Evolutionary conservation across 2,797 vertebrate genomes (phyloP), one percentile per base, ranked within the genome.

Genomic region (Xerus rutilus): DNA sequence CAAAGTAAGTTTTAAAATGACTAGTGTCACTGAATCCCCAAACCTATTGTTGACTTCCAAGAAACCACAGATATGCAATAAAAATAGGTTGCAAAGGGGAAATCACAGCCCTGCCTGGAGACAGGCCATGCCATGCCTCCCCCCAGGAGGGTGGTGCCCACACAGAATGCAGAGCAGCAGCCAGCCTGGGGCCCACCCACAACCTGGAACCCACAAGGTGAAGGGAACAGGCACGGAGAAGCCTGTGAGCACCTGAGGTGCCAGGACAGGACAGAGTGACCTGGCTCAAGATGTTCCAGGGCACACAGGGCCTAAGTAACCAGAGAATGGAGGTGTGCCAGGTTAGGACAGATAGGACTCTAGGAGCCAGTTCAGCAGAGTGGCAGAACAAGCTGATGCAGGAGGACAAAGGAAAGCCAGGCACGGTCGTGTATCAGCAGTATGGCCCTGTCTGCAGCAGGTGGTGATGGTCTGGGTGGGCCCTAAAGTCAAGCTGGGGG

Each of bases 401-500:
- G 25, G 10, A 8, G 14, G 49, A 57, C 23, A 39, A 47, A 47
- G 20, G 21, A 6, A 1, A n/a, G 12, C 15, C 14, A 45, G 4
- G 3, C 0, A 7, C 28, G 49, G 54, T 17, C 45, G 0, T 1
- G 3, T 8, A 11, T 21, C 47, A 73, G n/a, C 74, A 49, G 7
- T 8, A 0, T 3, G 32, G 18, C 17, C 15, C 52, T 43, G 32
- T 20, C 14, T 5, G 14, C 7, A 45, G 67, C 7, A 21, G 47
- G 25, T 1, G 0, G 8, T 43, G 35, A 10, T 32, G 28, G 65
- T n/a, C 28, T 0, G 0, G 0, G n/a, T 2, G 1, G 30, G 14
- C 9, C 49, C 64, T 15, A 3, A 54, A 64, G 0, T 30, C 9
- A 32, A 4, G 13, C 30, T 12, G 32, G 28, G 0, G 11, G 18